phyloP scores from a whole-genome alignment of 2,113 vertebrate genomes.

The Rattus rattus region DNA sequence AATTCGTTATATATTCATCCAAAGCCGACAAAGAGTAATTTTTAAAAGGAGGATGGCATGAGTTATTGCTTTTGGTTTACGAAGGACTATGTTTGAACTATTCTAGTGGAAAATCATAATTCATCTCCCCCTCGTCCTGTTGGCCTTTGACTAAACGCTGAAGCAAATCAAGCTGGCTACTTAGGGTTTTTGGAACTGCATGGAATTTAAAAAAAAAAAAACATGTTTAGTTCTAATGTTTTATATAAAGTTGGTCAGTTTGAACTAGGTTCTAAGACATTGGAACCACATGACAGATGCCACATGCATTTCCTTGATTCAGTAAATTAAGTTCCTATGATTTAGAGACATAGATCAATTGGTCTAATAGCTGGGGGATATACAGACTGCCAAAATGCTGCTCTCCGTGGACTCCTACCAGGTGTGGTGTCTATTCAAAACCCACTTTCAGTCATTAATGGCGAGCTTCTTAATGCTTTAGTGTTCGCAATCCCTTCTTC shows the following conservation, averaged over 20 bases:
- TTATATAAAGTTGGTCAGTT: constrained; percentile 44
- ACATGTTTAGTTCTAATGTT: constrained; percentile 42
- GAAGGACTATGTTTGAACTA: constrained; percentile 45
- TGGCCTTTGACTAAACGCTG: constrained; percentile 47
- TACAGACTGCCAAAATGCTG: background rate
- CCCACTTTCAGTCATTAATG: background rate
- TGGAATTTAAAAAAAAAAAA: constrained; percentile 63
- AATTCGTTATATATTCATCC: background rate
- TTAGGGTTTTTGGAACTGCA: background rate
- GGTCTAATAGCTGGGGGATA: background rate
- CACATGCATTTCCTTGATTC: constrained; percentile 20
- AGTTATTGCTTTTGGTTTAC: constrained; percentile 27
- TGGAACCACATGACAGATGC: background rate
- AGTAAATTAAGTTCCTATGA: constrained; percentile 48
- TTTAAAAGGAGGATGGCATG: background rate
- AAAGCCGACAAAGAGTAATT: background rate
- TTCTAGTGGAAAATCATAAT: constrained; percentile 54
- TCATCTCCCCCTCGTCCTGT: background rate
- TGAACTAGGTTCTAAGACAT: constrained; percentile 45
- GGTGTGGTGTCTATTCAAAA: background rate
- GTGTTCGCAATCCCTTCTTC: constrained; percentile 40
- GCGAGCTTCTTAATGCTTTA: constrained; percentile 19
- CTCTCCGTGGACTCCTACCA: background rate
- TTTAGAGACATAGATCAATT: background rate
- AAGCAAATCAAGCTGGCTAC: constrained; percentile 41